These are phyloP conservation scores for Drosophila recens DNA, from an alignment of 2,888 invertebrate genomes.

Conservation along the genomic window DNA sequence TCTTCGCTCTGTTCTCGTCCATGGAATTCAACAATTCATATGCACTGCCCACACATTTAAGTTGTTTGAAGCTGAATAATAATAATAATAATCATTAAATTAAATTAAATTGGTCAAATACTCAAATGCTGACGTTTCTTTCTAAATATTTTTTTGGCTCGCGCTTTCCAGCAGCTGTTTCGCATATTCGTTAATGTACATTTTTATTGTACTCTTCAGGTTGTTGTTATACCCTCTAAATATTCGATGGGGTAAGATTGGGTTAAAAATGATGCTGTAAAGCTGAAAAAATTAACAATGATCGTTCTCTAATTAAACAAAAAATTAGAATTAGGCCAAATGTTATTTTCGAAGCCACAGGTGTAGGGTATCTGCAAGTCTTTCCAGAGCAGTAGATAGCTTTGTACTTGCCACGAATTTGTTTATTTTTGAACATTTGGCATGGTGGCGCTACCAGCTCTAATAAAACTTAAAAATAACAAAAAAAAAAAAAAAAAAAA, in stretches of 20 bases:
- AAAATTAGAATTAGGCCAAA: neutral
- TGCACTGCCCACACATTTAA: slow-evolving; percentile 28
- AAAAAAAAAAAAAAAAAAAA: slow-evolving; percentile 37
- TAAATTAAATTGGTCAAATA: slow-evolving; percentile 44
- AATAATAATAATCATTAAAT: slow-evolving; percentile 53
- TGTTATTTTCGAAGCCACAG: too few species aligned
- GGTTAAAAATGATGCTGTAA: neutral
- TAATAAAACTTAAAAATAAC: slow-evolving; percentile 36
- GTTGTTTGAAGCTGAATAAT: slow-evolving; percentile 37
- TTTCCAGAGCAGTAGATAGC: neutral
- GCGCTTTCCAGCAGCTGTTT: slow-evolving; percentile 66
- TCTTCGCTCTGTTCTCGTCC: slow-evolving; percentile 32
- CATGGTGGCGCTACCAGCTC: slow-evolving; percentile 65
- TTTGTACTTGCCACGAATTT: slow-evolving; percentile 19
- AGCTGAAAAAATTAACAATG: neutral
- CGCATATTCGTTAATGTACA: slow-evolving; percentile 65
- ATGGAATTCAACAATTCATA: slow-evolving; percentile 36
- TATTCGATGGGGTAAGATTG: neutral
- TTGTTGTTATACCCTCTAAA: slow-evolving; percentile 16
- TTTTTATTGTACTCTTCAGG: slow-evolving; percentile 56
- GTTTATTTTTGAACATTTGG: slow-evolving; percentile 59
- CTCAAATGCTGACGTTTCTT: slow-evolving; percentile 39
- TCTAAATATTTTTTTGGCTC: slow-evolving; percentile 52
- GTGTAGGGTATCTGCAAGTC: slow-evolving; percentile 11
- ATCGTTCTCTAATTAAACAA: neutral